phyloP scores from a whole-genome alignment of 2,797 vertebrate species.

The Anguilla megastoma region DNA sequence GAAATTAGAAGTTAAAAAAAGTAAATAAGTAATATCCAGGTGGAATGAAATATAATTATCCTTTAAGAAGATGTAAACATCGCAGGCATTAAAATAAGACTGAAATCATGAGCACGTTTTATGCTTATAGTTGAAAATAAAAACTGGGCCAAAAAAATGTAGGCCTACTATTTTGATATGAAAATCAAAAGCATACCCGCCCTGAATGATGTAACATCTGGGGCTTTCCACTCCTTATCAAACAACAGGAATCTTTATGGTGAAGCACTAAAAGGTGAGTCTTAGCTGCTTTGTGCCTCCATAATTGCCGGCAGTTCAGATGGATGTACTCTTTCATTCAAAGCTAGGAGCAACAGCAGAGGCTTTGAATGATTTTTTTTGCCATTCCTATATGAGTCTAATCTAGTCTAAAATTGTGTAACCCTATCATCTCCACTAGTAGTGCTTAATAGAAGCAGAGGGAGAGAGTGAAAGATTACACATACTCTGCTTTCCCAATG shows the following conservation, averaged over 20 bases:
- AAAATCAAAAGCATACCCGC: no score
- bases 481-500: not conserved
- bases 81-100: no score
- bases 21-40: no score
- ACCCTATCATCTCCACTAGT: not conserved
- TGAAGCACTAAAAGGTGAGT: not conserved
- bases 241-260: not conserved
- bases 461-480: not conserved
- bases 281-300: not conserved
- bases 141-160: no score
- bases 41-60: no score
- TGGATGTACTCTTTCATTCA: not conserved
- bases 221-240: not conserved
- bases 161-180: no score
- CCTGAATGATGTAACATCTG: no score
- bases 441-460: not conserved
- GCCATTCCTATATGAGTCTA: not conserved
- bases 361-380: not conserved
- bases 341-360: not conserved
- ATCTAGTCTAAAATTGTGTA: not conserved
- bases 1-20: no score
- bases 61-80: no score
- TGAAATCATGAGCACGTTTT: no score
- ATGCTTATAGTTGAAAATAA: no score
- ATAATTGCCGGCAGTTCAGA: not conserved